These are phyloP conservation scores for Caenorhabditis briggsae DNA, from an alignment of 1,140 invertebrate species.

Conservation along the genomic window DNA sequence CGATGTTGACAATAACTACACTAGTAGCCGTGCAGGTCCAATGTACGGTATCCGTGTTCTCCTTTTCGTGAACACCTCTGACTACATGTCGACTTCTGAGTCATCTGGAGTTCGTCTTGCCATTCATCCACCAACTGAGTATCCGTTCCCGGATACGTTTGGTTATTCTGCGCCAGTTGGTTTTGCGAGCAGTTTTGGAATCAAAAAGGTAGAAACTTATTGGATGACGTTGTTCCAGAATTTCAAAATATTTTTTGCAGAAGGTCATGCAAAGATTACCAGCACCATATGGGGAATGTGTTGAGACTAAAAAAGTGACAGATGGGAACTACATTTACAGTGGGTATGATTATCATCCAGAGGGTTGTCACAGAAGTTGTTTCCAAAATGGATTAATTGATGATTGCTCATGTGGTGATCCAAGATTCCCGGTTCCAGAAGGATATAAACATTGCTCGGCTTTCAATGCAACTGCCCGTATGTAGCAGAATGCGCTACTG, in stretches of 20 bases:
- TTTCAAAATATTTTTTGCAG: slow-evolving; percentile 38
- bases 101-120: slow-evolving; percentile 61
- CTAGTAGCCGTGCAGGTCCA: slow-evolving; percentile 63
- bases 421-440: slow-evolving; percentile 59
- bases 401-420: slow-evolving; percentile 61
- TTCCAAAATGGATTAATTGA: slow-evolving; percentile 63
- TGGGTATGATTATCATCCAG: slow-evolving; percentile 62
- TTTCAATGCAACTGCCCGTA: slow-evolving; percentile 64
- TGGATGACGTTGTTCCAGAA: slow-evolving; percentile 5
- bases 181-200: slow-evolving; percentile 66
- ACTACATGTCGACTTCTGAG: slow-evolving; percentile 67
- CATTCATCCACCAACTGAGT: slow-evolving; percentile 64
- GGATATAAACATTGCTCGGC: slow-evolving; percentile 58
- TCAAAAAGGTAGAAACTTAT: slow-evolving; percentile 61
- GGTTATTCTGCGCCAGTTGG: slow-evolving; percentile 66
- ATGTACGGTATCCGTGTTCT: slow-evolving; percentile 68
- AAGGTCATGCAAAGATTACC: slow-evolving; percentile 61
- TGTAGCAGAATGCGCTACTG: not conserved
- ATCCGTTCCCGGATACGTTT: slow-evolving; percentile 68
- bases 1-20: slow-evolving; percentile 62
- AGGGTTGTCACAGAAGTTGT: slow-evolving; percentile 64
- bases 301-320: slow-evolving; percentile 5
- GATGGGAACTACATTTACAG: slow-evolving; percentile 55
- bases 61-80: slow-evolving; percentile 66
- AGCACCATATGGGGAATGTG: slow-evolving; percentile 58